These are phyloP conservation scores for Cirrhinus molitorella DNA, from an alignment of 2,797 vertebrate species.

Conservation along the genomic window DNA sequence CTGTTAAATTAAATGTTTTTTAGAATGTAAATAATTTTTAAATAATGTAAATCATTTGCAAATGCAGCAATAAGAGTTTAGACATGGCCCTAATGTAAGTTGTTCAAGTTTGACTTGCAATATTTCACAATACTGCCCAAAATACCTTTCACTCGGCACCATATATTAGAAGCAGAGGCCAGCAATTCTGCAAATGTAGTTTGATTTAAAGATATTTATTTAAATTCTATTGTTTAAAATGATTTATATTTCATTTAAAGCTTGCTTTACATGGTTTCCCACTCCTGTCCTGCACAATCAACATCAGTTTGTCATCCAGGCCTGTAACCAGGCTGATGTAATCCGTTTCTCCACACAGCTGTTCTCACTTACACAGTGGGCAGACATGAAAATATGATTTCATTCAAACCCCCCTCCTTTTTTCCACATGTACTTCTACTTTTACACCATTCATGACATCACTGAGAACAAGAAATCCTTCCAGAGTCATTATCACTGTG, in stretches of 20 bases:
- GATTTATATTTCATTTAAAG: not conserved
- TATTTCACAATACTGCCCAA: no score
- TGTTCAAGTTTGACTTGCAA: no score
- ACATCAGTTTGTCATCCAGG: not conserved
- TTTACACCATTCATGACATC: constrained; percentile 10
- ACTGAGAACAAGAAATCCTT: constrained; percentile 19
- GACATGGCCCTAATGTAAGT: no score
- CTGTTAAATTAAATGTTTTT: not conserved
- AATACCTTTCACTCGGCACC: no score
- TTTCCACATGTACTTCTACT: constrained; percentile 21
- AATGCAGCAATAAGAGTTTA: no score
- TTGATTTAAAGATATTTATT: not conserved
- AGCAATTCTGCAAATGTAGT: not conserved
- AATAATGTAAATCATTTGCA: no score
- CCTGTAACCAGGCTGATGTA: constrained; percentile 56
- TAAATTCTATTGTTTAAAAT: not conserved
- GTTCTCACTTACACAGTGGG: constrained; percentile 46
- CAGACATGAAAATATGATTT: constrained; percentile 48
- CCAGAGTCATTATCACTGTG: constrained; percentile 11
- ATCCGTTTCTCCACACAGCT: constrained; percentile 54
- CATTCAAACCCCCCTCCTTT: constrained; percentile 28
- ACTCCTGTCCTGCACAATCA: not conserved
- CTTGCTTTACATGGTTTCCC: not conserved
- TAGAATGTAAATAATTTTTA: not conserved
- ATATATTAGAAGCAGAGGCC: no score